Base-by-base conservation (phyloP, 2,888 invertebrate species). In the Pseudococcus jackbeardsleyi region DNA sequence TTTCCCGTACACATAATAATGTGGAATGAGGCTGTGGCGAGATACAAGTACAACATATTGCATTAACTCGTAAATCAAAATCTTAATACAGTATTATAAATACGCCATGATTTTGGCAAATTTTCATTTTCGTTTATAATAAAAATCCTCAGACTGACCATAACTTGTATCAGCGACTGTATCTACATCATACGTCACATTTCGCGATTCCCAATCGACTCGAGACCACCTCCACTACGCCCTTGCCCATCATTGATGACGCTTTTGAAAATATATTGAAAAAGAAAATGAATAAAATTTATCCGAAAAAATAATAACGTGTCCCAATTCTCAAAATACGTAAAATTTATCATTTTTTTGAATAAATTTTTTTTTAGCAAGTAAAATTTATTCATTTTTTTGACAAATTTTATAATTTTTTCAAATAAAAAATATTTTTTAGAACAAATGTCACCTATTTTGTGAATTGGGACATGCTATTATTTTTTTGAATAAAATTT, bases 31-130 rank as follows among this genome's bases (percentile, higher is more conserved):
- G 42, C 42, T 42, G 54, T 54, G 15, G 48, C 15, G 4, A 50
- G 48, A 15, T 50, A 50, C 42, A 54, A 54, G 4, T 50, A 50
- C 42, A 54, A 54, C n/a, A 42, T 64, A 33, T 33, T 33, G 22
- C 22, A 64, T 22, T 22, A 64, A 64, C 22, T 64, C 64, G 22
- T 64, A 64, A 64, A 64, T 64, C 64, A 64, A 64, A 64, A 22
- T 64, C 12, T 22, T 64, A 22, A 22, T 64, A 64, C 64, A 22
- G n/a, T 22, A 64, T 59, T n/a, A 59, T 59, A 64, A 64, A 64
- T 64, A 64, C 64, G 64, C 22, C 22, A 1, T 4, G 22, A 4
- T 64, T 11, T 64, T 64, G 64, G 64, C 64, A 64, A 64, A 64
- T 64, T 22, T 64, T 64, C 64, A 64, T 64, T n/a, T n/a, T n/a